Conservation (phyloP, 2,888 invertebrate species). For the Platycheirus rosarum region DNA sequence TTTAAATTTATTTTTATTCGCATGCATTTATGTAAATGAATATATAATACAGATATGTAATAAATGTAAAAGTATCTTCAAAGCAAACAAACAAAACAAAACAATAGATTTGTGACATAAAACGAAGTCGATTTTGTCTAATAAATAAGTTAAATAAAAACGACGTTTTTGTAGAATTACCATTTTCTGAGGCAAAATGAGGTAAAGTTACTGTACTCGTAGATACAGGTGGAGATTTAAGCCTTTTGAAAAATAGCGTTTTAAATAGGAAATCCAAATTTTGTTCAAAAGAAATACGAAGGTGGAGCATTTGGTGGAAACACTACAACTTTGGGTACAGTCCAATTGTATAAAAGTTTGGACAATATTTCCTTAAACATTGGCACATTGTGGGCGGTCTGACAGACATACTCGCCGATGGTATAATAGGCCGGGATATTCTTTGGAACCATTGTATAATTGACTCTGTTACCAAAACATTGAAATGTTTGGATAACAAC, state of each 20-base stretch:
- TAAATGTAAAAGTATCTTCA: slow-evolving; percentile 1
- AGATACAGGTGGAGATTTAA: too few species aligned
- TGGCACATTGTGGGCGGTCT: background rate
- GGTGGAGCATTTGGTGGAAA: background rate
- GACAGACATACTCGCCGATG: background rate
- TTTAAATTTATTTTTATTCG: background rate
- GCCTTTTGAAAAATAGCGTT: too few species aligned
- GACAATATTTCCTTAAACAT: background rate
- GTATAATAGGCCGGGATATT: background rate
- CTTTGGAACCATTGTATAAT: background rate
- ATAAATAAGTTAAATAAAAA: slow-evolving; percentile 3
- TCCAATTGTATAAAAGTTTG: background rate
- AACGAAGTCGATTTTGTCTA: background rate
- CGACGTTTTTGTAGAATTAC: too few species aligned
- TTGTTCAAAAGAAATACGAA: too few species aligned
- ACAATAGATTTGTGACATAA: background rate
- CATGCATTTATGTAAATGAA: background rate
- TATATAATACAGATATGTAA: background rate
- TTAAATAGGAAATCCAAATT: too few species aligned
- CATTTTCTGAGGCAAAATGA: too few species aligned
- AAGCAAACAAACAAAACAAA: too few species aligned
- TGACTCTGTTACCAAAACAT: too few species aligned
- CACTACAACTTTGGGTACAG: too few species aligned
- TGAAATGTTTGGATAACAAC: background rate
- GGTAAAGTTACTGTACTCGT: too few species aligned